These are phyloP conservation scores for Sciurus vulgaris DNA, from an alignment of 2,797 vertebrate genomes.

Conservation along the genomic window DNA sequence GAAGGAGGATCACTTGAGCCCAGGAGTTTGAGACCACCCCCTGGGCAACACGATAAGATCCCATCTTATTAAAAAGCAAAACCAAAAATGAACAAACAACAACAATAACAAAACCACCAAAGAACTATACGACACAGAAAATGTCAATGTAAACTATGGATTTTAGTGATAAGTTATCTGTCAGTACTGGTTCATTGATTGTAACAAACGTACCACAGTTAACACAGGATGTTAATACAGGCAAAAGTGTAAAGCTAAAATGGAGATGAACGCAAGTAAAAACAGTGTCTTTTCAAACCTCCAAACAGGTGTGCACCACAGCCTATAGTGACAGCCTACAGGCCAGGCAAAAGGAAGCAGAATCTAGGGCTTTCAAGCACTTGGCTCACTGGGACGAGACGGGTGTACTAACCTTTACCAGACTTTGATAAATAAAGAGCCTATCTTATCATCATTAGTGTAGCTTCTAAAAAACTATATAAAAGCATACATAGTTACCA, in stretches of 20 bases:
- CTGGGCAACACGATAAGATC: background rate
- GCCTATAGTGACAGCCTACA: background rate
- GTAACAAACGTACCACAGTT: background rate
- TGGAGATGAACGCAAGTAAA: background rate
- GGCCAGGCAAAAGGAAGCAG: background rate
- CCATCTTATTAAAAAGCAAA: background rate
- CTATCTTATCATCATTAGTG: background rate
- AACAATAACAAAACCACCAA: too few relatives aligned
- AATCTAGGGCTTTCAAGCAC: background rate
- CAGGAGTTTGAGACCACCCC: too few relatives aligned
- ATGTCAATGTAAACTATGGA: background rate
- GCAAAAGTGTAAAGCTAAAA: background rate
- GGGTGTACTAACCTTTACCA: background rate
- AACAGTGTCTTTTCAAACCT: background rate
- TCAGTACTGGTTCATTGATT: too few relatives aligned
- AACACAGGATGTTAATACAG: background rate
- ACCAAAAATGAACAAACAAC: too few relatives aligned
- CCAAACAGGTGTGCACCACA: too few relatives aligned
- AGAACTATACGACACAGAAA: background rate
- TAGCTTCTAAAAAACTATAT: conserved; percentile 4
- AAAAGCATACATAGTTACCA: conserved; percentile 2
- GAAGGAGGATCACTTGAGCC: background rate
- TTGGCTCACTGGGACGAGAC: background rate
- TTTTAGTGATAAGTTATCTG: background rate
- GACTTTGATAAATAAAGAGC: background rate